phyloP scores from a whole-genome alignment of 2,113 vertebrate species.

The Hylia prasina region DNA sequence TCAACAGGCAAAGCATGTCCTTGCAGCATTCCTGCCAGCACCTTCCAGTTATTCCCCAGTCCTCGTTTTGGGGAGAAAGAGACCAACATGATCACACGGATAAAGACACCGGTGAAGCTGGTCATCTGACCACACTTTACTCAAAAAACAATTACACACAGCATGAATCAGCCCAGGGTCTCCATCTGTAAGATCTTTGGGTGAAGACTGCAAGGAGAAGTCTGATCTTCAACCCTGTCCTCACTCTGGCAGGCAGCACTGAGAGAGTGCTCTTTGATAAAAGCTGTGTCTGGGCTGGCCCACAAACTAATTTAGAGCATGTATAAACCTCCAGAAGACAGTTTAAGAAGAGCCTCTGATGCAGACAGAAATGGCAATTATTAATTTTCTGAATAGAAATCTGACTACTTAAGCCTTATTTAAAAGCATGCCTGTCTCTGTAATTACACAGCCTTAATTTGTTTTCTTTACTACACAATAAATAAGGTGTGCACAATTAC shows the following conservation, averaged over 20 bases:
- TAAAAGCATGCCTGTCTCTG: slow-evolving; percentile 63
- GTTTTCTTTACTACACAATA: slow-evolving; percentile 72
- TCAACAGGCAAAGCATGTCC: not conserved
- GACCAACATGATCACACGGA: not conserved
- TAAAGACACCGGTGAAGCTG: not conserved
- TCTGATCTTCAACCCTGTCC: not conserved
- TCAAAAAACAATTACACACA: not conserved
- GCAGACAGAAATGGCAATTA: slow-evolving; percentile 34
- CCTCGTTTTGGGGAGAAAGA: not conserved
- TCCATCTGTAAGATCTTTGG: not conserved
- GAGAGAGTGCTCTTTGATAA: not conserved
- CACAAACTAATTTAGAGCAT: not conserved
- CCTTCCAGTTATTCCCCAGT: not conserved
- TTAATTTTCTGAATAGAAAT: slow-evolving; percentile 70
- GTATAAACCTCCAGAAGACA: slow-evolving; percentile 11
- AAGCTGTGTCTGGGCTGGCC: not conserved
- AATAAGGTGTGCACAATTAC: slow-evolving; percentile 62
- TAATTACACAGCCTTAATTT: slow-evolving; percentile 76
- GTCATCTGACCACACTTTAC: not conserved
- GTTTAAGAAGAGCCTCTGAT: not conserved
- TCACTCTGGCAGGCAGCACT: not conserved
- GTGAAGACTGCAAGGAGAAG: not conserved
- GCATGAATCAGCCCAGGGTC: not conserved
- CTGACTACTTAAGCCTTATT: slow-evolving; percentile 65
- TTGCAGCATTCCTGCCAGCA: not conserved